A percentile compares a stretch with the other conserved stretches of the same genome.
These are phyloP conservation scores for Syngnathoides biaculeatus DNA, from an alignment of 2,113 vertebrate genomes.

Conservation along the genomic window DNA sequence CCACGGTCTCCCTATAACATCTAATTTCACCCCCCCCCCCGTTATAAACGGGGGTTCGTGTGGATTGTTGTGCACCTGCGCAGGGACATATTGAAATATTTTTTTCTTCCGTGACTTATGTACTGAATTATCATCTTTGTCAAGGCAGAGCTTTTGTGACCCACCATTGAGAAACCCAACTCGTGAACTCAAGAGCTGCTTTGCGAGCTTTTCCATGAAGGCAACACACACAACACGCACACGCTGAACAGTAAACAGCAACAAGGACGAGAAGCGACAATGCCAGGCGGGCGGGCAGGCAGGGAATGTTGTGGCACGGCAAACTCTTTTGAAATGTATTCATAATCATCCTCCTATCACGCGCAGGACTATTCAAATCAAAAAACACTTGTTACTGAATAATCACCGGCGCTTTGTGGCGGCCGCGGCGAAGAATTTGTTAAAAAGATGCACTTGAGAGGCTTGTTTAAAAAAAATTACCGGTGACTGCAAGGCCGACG, in stretches of 20 bases:
- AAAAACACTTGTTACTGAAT: constrained; percentile 1
- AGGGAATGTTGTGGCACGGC: constrained; percentile 1
- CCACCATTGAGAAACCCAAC: neutral
- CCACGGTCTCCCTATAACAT: no score
- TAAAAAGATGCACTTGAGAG: constrained; percentile 29
- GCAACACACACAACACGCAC: neutral
- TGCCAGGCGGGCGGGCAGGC: neutral
- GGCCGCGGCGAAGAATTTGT: neutral
- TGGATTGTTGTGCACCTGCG: neutral
- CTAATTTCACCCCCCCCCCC: no score
- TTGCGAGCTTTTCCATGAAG: neutral
- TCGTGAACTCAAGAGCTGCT: neutral
- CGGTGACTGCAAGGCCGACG: constrained; percentile 37
- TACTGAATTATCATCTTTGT: neutral
- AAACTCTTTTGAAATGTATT: constrained; percentile 1
- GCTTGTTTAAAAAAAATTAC: constrained; percentile 7
- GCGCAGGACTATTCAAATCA: neutral
- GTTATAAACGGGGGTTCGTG: neutral
- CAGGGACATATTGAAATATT: neutral
- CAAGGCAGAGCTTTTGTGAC: neutral
- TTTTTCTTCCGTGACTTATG: neutral
- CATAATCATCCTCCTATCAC: neutral
- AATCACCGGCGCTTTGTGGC: neutral
- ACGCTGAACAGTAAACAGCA: neutral
- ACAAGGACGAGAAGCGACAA: constrained; percentile 9